Evolutionary conservation across 2,797 vertebrate genomes (phyloP), one percentile per base, ranked within the genome.

Genomic region (Sebastes taczanowskii): DNA sequence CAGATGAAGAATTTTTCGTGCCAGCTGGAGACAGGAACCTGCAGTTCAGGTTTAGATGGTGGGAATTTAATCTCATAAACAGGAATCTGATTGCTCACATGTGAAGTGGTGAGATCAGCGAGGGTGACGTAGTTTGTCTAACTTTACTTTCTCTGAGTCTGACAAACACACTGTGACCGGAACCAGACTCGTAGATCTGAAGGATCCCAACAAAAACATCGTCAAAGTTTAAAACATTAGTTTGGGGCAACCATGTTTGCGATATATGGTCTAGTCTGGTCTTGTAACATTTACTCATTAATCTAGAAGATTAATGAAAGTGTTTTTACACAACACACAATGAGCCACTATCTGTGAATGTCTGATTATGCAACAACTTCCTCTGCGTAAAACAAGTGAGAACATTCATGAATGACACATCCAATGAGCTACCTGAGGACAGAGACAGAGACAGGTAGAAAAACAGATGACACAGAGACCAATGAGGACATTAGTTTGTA

Each of bases 1-100:
- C 18, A 59, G 59, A 55, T 2, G 5, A 46, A 32, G 25, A 64
- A 69, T 72, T 72, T 81, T 42, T 74, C 4, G 0, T 4, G 67
- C 52, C 77, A 58, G 35, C 71, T 80, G 68, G 69, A 84, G 25
- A 71, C 61, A 75, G 13, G 69, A 84, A 90, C 85, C 70, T 70
- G 87, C 53, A 68, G 23, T 30, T 85, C 85, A 74, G 74, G 85
- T 86, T 87, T 32, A 65, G 34, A 71, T 58, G 46, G 59, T 56
- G 23, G 74, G 60, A 77, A 64, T 63, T 58, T 63, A 80, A 63
- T 58, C 42, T 60, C 32, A 52, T 49, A 23, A 77, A 77, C 58
- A 81, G 60, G 49, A 84, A 74, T 73, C 59, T 52, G 64, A 71
- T 23, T 75, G 62, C 42, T 82, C 60, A 34, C 62, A 55, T 25